Evolutionary conservation across 2,113 vertebrate species (phyloP).

Genomic region (Sciurus niger): DNA sequence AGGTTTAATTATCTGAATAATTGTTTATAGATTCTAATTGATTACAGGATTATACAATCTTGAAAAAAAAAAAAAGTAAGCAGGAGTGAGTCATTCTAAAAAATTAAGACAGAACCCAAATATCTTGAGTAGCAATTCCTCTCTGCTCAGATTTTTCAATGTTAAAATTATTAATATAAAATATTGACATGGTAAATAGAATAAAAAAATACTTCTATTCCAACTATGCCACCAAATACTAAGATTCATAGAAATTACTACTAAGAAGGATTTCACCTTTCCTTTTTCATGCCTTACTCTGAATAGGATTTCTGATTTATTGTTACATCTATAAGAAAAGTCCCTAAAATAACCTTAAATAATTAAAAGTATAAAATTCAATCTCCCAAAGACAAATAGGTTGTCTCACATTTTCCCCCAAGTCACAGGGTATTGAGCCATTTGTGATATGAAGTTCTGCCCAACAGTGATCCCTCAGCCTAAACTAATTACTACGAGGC

Average conservation of each 20-base stretch:
- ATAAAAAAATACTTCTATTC: not conserved
- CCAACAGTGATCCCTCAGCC: constrained; percentile 76
- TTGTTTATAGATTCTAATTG: not conserved
- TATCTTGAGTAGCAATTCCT: not conserved
- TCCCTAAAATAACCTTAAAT: constrained; percentile 62
- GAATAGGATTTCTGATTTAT: constrained; percentile 58
- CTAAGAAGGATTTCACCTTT: not conserved
- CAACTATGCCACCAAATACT: not conserved
- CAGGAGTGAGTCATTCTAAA: not conserved
- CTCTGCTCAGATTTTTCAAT: not conserved
- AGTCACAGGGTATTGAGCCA: constrained; percentile 50
- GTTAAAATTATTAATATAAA: not conserved
- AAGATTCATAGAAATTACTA: not conserved
- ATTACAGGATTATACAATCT: not conserved
- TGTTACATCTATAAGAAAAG: constrained; percentile 57
- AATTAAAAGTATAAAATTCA: constrained; percentile 73
- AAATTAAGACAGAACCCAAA: not conserved
- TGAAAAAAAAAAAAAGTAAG: not conserved
- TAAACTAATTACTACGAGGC: constrained; percentile 83
- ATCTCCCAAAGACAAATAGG: constrained; percentile 71
- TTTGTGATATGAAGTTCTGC: constrained; percentile 63
- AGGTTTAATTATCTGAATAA: constrained; percentile 1
- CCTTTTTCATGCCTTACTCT: not conserved
- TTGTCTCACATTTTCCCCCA: constrained; percentile 55
- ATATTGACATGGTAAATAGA: not conserved